Evolutionary conservation across 2,113 vertebrate genomes (phyloP).

Genomic region (Microcebus tavaratra): DNA sequence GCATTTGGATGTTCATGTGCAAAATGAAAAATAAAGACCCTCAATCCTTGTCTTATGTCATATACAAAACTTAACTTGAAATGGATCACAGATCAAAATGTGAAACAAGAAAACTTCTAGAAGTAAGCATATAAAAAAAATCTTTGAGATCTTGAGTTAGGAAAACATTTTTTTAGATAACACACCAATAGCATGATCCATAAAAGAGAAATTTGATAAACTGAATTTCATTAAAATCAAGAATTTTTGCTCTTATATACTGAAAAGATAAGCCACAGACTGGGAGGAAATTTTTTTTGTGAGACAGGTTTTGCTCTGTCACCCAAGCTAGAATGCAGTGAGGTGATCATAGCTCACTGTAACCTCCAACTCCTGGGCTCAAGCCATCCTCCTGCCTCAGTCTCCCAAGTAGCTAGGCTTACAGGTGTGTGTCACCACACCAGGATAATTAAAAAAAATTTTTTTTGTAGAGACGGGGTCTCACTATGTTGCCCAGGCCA

Average conservation of each 20-base stretch:
- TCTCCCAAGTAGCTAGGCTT: too few relatives aligned
- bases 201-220: neutral
- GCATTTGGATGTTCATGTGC: neutral
- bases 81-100: neutral
- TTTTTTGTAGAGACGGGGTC: too few relatives aligned
- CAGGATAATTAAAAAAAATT: too few relatives aligned
- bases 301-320: too few relatives aligned
- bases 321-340: too few relatives aligned
- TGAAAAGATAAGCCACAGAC: neutral
- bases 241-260: neutral
- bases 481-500: too few relatives aligned
- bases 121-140: neutral
- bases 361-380: too few relatives aligned
- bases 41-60: neutral
- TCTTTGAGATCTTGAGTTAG: neutral
- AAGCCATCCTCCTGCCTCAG: too few relatives aligned
- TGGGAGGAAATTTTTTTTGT: neutral
- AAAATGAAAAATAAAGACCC: neutral
- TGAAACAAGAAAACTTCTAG: neutral
- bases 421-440: too few relatives aligned
- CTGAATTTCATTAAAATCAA: neutral
- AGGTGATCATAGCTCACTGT: too few relatives aligned
- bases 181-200: neutral
- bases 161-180: neutral
- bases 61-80: neutral